Evolutionary conservation across 2,797 vertebrate species (phyloP).

Genomic region (Alcedo quadribrachys): DNA sequence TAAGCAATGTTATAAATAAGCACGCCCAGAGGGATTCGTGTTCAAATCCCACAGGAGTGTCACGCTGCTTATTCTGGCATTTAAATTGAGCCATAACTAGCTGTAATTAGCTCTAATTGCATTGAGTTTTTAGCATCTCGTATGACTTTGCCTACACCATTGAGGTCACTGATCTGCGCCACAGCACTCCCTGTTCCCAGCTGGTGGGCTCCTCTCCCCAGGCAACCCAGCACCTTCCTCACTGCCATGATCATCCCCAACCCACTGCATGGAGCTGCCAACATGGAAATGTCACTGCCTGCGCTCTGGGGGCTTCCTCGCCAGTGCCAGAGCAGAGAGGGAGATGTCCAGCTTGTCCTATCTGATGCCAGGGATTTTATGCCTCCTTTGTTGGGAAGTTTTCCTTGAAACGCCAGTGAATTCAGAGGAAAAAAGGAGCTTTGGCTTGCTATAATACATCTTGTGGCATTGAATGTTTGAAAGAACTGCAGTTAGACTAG

Average conservation of each 20-base stretch:
- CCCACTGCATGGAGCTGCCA: background rate
- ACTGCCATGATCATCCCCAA: rapidly evolving
- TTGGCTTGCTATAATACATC: background rate
- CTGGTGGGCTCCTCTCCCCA: background rate
- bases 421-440: background rate
- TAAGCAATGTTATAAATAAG: background rate
- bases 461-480: rapidly evolving
- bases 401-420: background rate
- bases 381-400: background rate
- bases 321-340: rapidly evolving
- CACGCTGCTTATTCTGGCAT: background rate
- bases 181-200: rapidly evolving
- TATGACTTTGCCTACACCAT: background rate
- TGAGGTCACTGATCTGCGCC: background rate
- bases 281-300: conserved; percentile 18
- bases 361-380: background rate
- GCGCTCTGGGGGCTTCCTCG: background rate
- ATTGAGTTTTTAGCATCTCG: background rate
- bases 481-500: background rate
- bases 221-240: background rate
- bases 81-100: background rate
- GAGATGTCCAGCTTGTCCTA: background rate
- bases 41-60: background rate
- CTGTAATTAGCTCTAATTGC: background rate
- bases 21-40: background rate